Base-by-base conservation (phyloP, 2,888 invertebrate genomes). In the Halocaridina rubra region DNA sequence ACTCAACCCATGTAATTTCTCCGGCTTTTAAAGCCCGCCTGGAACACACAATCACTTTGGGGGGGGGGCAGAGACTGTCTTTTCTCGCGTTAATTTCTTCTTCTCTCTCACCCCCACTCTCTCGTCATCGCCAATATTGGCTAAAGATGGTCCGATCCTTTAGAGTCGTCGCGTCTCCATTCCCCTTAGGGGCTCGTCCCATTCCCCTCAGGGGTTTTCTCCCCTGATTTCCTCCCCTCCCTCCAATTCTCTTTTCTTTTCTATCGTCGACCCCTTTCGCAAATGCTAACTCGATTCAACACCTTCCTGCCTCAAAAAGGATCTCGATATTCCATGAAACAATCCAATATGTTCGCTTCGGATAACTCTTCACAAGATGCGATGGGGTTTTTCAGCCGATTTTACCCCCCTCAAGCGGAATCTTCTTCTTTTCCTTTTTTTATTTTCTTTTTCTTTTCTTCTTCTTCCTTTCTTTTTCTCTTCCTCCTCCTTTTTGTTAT, bases 41-140 rank as follows among this genome's bases (percentile, higher is more conserved):
- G 53, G 53, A 53, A 53, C 53, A 64, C 29, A 80, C 69, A 46
- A 57, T 71, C 59, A 32, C 71, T 22, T 29, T 29, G 76, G 24
- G 27, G 27, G 53, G 71, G n/a, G n/a, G n/a, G n/a, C n/a, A n/a
- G n/a, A n/a, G n/a, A n/a, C n/a, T n/a, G 53, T 57, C 39, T 74
- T 74, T 74, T 19, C 81, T 27, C 69, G 74, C 64, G 84, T 61
- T 84, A 84, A 84, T 84, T 84, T 84, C 84, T 67, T n/a, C n/a
- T n/a, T n/a, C n/a, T n/a, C n/a, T n/a, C n/a, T n/a, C n/a, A n/a
- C n/a, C 74, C 32, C 75, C 76, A 22, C 76, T 64, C 79, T 24
- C 74, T n/a, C 61, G 30, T 75, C 85, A 72, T 81, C 61, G 77
- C 81, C 85, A 77, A 77, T 85, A 78, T 77, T 76, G 69, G 76